A percentile compares a stretch with the other conserved stretches of the same genome.
Evolutionary conservation across 1,140 invertebrate species (phyloP).

Genomic region (Penaeus chinensis): DNA sequence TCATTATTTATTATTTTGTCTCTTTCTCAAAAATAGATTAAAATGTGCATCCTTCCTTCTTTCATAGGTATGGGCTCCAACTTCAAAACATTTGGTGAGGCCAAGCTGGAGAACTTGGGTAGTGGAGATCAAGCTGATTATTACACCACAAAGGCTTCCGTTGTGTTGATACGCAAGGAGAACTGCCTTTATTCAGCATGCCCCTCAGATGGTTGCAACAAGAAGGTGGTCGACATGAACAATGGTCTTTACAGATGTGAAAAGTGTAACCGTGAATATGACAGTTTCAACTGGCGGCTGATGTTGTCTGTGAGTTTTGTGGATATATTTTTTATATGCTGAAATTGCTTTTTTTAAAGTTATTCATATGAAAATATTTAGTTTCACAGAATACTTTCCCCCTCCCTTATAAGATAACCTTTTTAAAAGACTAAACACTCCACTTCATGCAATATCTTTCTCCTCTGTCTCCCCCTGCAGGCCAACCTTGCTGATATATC

Average conservation of each 20-base stretch:
- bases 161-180: conserved; percentile 79
- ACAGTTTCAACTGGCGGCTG: conserved; percentile 87
- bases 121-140: conserved; percentile 81
- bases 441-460: no score
- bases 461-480: neutral
- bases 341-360: neutral
- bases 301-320: conserved; percentile 77
- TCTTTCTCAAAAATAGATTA: neutral
- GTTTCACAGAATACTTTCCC: no score
- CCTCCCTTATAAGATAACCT: no score
- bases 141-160: conserved; percentile 78
- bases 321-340: conserved; percentile 14
- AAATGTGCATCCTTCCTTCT: conserved; percentile 9
- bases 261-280: conserved; percentile 88
- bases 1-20: neutral
- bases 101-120: conserved; percentile 76
- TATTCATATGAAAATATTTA: no score
- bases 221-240: conserved; percentile 89
- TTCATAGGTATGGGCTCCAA: conserved; percentile 64
- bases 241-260: conserved; percentile 93
- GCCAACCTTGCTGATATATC: conserved; percentile 80
- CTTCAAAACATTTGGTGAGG: conserved; percentile 80
- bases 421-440: no score
- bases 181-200: conserved; percentile 92
- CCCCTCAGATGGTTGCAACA: conserved; percentile 87